phyloP scores from a whole-genome alignment of 2,797 vertebrate species.

The Eulemur coronatus region DNA sequence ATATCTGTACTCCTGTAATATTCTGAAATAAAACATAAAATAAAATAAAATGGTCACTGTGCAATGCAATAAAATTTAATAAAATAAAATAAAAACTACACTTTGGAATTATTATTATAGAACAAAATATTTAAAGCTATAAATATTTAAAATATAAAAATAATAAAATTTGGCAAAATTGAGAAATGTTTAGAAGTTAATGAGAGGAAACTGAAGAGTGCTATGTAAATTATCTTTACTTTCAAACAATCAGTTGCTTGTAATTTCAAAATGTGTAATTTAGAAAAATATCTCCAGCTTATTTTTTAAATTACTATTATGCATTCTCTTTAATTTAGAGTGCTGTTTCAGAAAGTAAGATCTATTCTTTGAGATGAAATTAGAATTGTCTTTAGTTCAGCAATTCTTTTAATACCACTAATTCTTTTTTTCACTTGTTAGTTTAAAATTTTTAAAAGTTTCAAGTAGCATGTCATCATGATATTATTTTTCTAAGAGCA shows the following conservation, averaged over 20 bases:
- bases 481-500: not conserved
- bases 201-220: not conserved
- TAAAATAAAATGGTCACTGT: too few relatives aligned
- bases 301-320: not conserved
- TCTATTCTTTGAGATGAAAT: not conserved
- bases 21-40: too few relatives aligned
- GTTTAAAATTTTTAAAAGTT: not conserved
- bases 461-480: not conserved
- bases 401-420: not conserved
- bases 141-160: not conserved
- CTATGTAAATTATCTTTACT: not conserved
- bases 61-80: not conserved
- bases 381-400: not conserved
- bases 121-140: not conserved
- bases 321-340: not conserved
- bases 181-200: not conserved
- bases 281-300: not conserved
- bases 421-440: not conserved
- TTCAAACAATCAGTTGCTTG: not conserved
- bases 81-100: not conserved
- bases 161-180: not conserved
- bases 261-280: not conserved
- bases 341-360: not conserved
- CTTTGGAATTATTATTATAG: not conserved
- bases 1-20: too few relatives aligned